A percentile compares a stretch with the other conserved stretches of the same genome.
Conservation (phyloP, 2,113 vertebrate species). For the Leptosomus discolor region DNA sequence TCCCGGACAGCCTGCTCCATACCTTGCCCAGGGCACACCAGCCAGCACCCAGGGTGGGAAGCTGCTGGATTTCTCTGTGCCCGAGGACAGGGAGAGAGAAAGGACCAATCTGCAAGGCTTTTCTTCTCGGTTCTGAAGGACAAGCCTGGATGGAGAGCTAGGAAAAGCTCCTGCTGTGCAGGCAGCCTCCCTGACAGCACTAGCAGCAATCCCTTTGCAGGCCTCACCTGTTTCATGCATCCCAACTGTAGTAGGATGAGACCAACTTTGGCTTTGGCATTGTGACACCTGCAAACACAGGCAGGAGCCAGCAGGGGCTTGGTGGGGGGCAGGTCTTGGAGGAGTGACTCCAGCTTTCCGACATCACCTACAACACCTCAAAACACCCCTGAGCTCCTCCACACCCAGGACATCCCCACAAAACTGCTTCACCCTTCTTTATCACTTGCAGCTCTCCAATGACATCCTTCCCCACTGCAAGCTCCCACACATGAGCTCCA, state of each 20-base stretch:
- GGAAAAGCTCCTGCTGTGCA: neutral
- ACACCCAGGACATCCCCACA: neutral
- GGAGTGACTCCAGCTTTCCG: neutral
- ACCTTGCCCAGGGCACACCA: fast-evolving
- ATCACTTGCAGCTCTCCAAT: neutral
- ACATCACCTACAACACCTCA: neutral
- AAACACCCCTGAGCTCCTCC: neutral
- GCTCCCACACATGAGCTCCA: neutral
- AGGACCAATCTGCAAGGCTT: neutral
- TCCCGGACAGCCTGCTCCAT: neutral
- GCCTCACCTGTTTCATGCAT: neutral
- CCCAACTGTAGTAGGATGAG: neutral
- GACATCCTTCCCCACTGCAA: neutral
- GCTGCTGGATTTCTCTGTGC: neutral
- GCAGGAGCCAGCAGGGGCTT: neutral
- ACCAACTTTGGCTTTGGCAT: neutral
- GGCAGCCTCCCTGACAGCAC: fast-evolving
- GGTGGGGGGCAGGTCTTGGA: neutral
- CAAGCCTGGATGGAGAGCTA: neutral
- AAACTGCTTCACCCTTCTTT: neutral
- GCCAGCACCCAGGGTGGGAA: neutral
- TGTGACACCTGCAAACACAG: neutral
- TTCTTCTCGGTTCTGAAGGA: neutral
- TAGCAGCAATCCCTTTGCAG: neutral
- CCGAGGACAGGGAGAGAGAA: neutral